phyloP scores from a whole-genome alignment of 2,888 invertebrate species.

The Stramonita haemastoma region DNA sequence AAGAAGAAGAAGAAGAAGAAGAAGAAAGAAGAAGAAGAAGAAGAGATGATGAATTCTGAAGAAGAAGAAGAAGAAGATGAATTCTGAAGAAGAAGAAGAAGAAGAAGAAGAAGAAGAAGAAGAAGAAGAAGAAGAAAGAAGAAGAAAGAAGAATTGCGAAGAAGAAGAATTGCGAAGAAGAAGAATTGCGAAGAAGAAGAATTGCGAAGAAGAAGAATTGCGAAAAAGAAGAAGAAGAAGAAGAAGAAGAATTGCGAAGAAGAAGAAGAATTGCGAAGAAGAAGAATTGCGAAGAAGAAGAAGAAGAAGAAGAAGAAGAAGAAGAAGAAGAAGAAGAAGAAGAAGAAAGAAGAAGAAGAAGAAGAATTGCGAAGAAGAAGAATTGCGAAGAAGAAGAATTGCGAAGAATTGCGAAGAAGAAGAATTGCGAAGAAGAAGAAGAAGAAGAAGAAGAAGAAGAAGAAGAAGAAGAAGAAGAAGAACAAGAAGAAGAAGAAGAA shows the following conservation, averaged over 20 bases:
- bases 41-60: neutral
- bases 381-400: too few species aligned
- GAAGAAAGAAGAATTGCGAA: too few species aligned
- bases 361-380: neutral
- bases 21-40: neutral
- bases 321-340: neutral
- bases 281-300: neutral
- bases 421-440: neutral
- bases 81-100: neutral
- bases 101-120: neutral
- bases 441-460: neutral
- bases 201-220: too few species aligned
- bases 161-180: neutral
- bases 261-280: neutral
- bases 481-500: neutral
- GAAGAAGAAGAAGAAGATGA: neutral
- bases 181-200: neutral
- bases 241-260: neutral
- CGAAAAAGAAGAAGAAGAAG: neutral
- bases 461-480: neutral
- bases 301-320: neutral
- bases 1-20: neutral
- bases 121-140: neutral
- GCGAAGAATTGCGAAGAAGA: neutral
- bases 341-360: neutral